Evolutionary conservation across 2,888 invertebrate species (phyloP).

Genomic region (Andrena marginata): DNA sequence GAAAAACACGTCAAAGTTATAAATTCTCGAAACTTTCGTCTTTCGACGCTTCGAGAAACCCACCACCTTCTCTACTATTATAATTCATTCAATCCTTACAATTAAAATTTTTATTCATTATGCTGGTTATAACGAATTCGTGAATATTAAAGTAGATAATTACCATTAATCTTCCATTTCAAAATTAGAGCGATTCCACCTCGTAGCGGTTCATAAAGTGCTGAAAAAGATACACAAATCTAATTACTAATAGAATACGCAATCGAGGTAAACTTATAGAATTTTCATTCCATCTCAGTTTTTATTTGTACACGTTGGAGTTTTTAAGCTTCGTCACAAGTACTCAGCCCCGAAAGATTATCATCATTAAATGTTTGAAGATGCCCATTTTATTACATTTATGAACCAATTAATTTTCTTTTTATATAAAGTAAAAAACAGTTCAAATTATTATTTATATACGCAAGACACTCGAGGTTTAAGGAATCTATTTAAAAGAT

Average conservation of each 20-base stretch:
- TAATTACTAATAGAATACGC: constrained; percentile 4
- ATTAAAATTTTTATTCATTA: neutral
- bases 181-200: neutral
- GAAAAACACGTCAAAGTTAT: neutral
- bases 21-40: neutral
- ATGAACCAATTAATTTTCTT: neutral
- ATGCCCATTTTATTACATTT: neutral
- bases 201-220: neutral
- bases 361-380: constrained; percentile 60
- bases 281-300: constrained; percentile 38
- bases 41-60: too few relatives aligned
- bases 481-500: neutral
- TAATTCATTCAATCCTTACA: too few relatives aligned
- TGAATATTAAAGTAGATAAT: neutral
- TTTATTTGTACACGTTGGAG: constrained; percentile 69
- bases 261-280: neutral
- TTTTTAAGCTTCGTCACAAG: constrained; percentile 47
- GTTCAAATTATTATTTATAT: neutral
- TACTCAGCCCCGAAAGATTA: constrained; percentile 71
- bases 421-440: neutral
- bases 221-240: constrained; percentile 21
- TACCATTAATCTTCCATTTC: constrained; percentile 5
- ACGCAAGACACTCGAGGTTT: too few relatives aligned
- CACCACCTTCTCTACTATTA: too few relatives aligned
- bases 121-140: neutral